These are phyloP conservation scores for Philaenus spumarius DNA, from an alignment of 1,140 invertebrate genomes.

Conservation along the genomic window DNA sequence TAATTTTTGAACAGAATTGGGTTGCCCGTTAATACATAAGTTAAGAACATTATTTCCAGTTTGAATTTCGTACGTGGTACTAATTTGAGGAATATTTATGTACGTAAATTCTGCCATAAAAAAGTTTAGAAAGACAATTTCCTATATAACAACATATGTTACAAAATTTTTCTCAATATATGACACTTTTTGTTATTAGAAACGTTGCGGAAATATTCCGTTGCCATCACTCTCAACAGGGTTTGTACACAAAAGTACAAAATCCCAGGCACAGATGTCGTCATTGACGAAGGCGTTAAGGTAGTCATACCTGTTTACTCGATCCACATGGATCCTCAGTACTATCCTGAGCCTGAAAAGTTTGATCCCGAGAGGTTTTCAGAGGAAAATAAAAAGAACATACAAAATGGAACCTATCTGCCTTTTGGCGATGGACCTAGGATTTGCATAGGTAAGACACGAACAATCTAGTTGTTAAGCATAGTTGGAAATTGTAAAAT, in stretches of 20 bases:
- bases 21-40: no score
- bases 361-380: conserved; percentile 71
- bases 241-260: conserved; percentile 19
- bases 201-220: conserved; percentile 31
- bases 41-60: no score
- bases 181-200: conserved; percentile 23
- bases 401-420: conserved; percentile 42
- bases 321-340: conserved; percentile 52
- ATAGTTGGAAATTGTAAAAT: no score
- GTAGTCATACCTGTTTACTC: conserved; percentile 49
- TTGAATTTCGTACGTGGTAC: no score
- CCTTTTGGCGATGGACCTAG: conserved; percentile 58
- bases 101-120: no score
- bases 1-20: no score
- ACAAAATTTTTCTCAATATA: no score
- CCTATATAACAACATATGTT: no score
- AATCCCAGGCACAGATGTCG: conserved; percentile 13
- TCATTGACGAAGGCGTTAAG: conserved; percentile 46
- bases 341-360: conserved; percentile 58
- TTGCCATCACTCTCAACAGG: conserved; percentile 11
- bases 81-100: no score
- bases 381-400: conserved; percentile 40
- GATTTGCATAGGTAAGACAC: conserved; percentile 55
- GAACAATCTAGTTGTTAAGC: no score
- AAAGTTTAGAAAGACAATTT: no score